phyloP scores from a whole-genome alignment of 2,888 invertebrate species.

The Agrilus mali region DNA sequence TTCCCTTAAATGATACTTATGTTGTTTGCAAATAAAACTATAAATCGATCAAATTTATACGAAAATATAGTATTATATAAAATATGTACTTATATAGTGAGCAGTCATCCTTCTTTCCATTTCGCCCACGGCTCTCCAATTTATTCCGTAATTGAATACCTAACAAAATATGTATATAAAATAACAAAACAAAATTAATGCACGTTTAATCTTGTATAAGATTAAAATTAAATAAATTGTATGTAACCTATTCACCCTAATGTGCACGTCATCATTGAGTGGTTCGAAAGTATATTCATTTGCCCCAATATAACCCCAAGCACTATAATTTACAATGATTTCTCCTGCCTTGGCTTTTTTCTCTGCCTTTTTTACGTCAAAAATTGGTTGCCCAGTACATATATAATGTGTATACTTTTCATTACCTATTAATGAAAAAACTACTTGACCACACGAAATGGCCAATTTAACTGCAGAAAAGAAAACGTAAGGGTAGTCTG shows the following conservation, averaged over 20 bases:
- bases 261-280: constrained; percentile 41
- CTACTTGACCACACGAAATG: constrained; percentile 45
- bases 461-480: constrained; percentile 46
- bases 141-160: constrained; percentile 26
- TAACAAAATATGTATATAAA: constrained; percentile 5
- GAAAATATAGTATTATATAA: no score
- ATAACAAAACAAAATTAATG: no score
- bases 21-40: no score
- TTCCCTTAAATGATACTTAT: no score
- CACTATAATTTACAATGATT: constrained; percentile 44
- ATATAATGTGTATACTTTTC: constrained; percentile 41
- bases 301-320: constrained; percentile 47
- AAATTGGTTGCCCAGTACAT: constrained; percentile 48
- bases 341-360: constrained; percentile 44
- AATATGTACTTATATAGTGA: no score
- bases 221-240: no score
- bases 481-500: neutral
- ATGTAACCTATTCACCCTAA: constrained; percentile 26
- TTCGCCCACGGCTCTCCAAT: constrained; percentile 19
- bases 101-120: no score
- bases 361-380: constrained; percentile 44
- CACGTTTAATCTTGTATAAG: no score
- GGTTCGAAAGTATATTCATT: constrained; percentile 45
- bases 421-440: constrained; percentile 46
- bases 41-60: no score